Conservation (phyloP, 1,140 invertebrate species). For the Neodiprion fabricii region DNA sequence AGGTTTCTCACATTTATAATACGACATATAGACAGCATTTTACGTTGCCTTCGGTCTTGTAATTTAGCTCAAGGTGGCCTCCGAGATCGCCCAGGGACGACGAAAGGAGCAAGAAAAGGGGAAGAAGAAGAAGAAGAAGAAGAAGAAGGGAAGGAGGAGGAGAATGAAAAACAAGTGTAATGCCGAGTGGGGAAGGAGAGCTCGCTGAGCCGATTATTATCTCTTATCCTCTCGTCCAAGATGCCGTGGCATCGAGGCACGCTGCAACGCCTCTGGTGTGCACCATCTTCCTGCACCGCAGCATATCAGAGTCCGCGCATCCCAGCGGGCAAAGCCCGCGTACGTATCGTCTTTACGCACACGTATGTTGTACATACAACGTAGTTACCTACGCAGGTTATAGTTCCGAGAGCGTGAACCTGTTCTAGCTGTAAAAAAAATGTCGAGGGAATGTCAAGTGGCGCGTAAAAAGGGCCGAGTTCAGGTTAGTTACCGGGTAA, state of each 20-base stretch:
- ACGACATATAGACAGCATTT: not conserved
- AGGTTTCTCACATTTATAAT: not conserved
- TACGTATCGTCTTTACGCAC: too few species aligned
- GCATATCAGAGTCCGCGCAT: too few species aligned
- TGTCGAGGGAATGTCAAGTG: slow-evolving; percentile 4
- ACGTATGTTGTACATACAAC: too few species aligned
- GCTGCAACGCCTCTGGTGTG: not conserved
- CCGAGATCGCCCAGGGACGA: not conserved
- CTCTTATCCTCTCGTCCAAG: not conserved
- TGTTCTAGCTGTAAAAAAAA: not conserved
- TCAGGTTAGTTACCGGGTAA: slow-evolving; percentile 7
- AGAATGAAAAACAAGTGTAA: too few species aligned
- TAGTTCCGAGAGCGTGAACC: slow-evolving; percentile 6
- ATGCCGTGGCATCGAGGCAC: not conserved
- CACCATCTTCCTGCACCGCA: too few species aligned
- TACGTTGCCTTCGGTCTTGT: slow-evolving; percentile 3
- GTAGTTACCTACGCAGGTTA: too few species aligned
- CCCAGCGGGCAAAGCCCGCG: too few species aligned
- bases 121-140: too few species aligned
- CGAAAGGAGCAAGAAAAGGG: not conserved
- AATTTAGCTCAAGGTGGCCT: not conserved
- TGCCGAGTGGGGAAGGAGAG: not conserved
- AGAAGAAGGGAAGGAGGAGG: too few species aligned
- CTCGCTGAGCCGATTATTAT: not conserved
- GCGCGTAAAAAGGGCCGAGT: slow-evolving; percentile 6